Evolutionary conservation across 2,888 invertebrate species (phyloP), one percentile per base, ranked within the genome.

Genomic region (Lissonota sp.): DNA sequence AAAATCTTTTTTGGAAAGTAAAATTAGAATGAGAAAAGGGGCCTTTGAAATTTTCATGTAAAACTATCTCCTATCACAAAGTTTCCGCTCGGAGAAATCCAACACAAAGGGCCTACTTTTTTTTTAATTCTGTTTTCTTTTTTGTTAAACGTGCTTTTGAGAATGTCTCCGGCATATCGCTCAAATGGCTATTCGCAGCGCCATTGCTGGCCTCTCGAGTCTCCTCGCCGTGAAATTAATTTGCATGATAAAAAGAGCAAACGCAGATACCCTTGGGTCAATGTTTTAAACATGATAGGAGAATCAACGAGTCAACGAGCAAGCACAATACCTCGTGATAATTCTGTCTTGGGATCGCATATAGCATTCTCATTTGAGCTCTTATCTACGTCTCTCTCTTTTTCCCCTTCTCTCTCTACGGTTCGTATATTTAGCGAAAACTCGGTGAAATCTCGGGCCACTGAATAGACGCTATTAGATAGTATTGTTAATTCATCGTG

Each of bases 401-500:
- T 26, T 3, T 26, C 26, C 3, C 26, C 26, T 3, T 26, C 26
- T 26, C 83, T 84, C 82, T 86, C 82, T 40, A 40, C 55, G 53
- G 44, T 71, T 42, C 53, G 67, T 75, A 44, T 57, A 62, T 81
- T 63, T 70, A 10, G 62, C 67, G 26, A 26, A 85, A 26, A 60
- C 51, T 37, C 46, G 44, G 40, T 40, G 58, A 49, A 70, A 64
- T 81, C 57, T 87, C 89, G 87, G 26, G 87, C 85, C 84, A 86
- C 87, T 87, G 88, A 90, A 85, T 86, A 87, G 71, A 58, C 75
- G 86, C 87, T 86, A 90, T 90, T 90, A 88, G 91, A 90, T 89
- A 90, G 89, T 90, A 90, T 90, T 91, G 91, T 91, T 91, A 90
- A 90, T 90, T 90, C 89, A 88, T 88, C 88, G 89, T 89, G 90